These are phyloP conservation scores for Rallus crepitans DNA, from an alignment of 2,797 vertebrate species.

Conservation along the genomic window DNA sequence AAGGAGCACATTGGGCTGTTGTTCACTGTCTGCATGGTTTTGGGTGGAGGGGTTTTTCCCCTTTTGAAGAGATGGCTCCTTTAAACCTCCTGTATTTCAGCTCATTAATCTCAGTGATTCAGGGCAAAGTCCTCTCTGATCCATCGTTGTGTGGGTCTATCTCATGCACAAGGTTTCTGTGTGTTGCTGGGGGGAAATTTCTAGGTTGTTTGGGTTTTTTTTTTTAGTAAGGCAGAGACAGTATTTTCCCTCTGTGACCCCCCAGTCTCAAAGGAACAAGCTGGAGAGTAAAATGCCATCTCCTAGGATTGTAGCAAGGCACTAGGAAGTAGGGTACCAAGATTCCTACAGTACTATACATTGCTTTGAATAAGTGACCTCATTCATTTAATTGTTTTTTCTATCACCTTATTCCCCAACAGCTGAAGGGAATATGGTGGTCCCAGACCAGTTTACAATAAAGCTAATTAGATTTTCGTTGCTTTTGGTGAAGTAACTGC, in stretches of 20 bases:
- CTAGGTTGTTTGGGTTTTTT: too few species aligned
- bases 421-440: not conserved
- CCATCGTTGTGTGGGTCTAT: not conserved
- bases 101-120: not conserved
- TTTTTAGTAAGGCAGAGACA: not conserved
- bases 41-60: not conserved
- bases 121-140: not conserved
- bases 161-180: not conserved
- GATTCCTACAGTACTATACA: not conserved
- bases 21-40: not conserved
- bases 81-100: not conserved
- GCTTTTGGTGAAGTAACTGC: not conserved
- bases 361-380: not conserved
- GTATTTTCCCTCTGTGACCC: not conserved
- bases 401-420: not conserved
- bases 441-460: not conserved
- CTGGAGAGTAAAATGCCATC: not conserved
- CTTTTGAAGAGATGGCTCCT: not conserved
- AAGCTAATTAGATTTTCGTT: not conserved
- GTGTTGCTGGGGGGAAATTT: not conserved
- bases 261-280: not conserved
- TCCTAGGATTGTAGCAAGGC: not conserved
- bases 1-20: not conserved
- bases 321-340: not conserved
- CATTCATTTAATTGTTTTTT: not conserved